phyloP scores from a whole-genome alignment of 1,140 invertebrate species.

The Penaeus chinensis region DNA sequence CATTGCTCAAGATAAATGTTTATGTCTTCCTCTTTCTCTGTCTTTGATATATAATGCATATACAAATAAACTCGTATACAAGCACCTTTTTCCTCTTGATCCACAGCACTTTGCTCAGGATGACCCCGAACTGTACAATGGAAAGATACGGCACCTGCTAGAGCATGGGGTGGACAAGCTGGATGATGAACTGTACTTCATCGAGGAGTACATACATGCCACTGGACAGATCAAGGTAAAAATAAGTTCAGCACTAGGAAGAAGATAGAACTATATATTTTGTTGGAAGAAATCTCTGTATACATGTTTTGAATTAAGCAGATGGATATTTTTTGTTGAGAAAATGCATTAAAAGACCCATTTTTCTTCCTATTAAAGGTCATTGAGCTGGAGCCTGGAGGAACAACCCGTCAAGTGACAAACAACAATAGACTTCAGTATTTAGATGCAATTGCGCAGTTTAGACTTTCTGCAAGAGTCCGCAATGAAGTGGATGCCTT shows the following conservation, averaged over 20 bases:
- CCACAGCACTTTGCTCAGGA: conserved; percentile 92
- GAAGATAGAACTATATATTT: background rate
- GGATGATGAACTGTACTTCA: conserved; percentile 54
- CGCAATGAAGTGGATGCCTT: conserved; percentile 89
- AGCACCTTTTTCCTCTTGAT: background rate
- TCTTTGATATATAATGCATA: too few species aligned
- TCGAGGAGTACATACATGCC: conserved; percentile 32
- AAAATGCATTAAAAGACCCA: background rate
- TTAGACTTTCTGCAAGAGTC: conserved; percentile 83
- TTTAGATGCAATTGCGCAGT: conserved; percentile 89
- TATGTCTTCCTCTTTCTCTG: too few species aligned
- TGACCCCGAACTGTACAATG: conserved; percentile 91
- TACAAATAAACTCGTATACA: too few species aligned
- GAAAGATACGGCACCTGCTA: conserved; percentile 76
- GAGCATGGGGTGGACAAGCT: conserved; percentile 39
- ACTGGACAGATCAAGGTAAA: conserved; percentile 47
- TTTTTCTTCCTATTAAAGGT: conserved; percentile 66
- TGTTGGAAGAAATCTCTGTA: background rate
- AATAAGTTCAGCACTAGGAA: background rate
- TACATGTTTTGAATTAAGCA: background rate
- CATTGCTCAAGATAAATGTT: too few species aligned
- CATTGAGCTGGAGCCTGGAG: conserved; percentile 82
- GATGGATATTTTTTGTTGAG: background rate
- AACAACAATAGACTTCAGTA: conserved; percentile 86
- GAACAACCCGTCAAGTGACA: conserved; percentile 77